phyloP scores from a whole-genome alignment of 2,888 invertebrate genomes.

The Gandaritis pyraliata region DNA sequence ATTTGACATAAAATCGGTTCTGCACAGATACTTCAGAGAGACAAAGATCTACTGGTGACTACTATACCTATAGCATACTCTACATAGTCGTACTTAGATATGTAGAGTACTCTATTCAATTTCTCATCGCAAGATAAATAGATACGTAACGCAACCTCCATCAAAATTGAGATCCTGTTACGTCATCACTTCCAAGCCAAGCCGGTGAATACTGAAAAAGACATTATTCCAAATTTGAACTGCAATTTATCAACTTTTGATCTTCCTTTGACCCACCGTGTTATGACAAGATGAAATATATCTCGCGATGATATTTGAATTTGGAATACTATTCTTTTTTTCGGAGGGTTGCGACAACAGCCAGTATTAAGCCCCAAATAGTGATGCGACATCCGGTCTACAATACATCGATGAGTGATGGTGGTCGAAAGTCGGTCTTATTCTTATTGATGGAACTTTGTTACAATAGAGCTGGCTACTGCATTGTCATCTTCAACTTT shows the following conservation, averaged over 20 bases:
- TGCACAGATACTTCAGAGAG: no score
- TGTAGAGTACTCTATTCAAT: conserved; percentile 7
- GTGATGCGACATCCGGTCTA: conserved; percentile 77
- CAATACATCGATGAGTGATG: conserved; percentile 74
- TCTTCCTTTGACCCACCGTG: conserved; percentile 80
- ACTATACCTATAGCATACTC: no score
- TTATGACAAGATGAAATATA: conserved; percentile 84
- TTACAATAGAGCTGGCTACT: conserved; percentile 53
- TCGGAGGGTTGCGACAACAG: conserved; percentile 48
- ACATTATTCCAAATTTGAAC: conserved; percentile 82
- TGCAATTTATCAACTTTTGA: conserved; percentile 81
- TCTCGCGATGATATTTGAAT: conserved; percentile 79
- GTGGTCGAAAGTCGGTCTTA: conserved; percentile 55
- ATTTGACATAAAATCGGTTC: no score
- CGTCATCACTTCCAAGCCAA: conserved; percentile 72
- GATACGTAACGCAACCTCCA: conserved; percentile 48
- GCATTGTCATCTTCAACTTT: conserved; percentile 51
- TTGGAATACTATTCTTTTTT: conserved; percentile 61
- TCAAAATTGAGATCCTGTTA: conserved; percentile 63
- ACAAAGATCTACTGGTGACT: no score
- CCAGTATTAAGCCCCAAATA: conserved; percentile 52
- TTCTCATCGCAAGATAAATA: conserved; percentile 39
- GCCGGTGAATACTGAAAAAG: conserved; percentile 78
- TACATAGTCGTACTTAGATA: no score
- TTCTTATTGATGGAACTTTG: conserved; percentile 54